These are phyloP conservation scores for Oscheius sp. DNA, from an alignment of 2,888 invertebrate genomes.

Conservation along the genomic window DNA sequence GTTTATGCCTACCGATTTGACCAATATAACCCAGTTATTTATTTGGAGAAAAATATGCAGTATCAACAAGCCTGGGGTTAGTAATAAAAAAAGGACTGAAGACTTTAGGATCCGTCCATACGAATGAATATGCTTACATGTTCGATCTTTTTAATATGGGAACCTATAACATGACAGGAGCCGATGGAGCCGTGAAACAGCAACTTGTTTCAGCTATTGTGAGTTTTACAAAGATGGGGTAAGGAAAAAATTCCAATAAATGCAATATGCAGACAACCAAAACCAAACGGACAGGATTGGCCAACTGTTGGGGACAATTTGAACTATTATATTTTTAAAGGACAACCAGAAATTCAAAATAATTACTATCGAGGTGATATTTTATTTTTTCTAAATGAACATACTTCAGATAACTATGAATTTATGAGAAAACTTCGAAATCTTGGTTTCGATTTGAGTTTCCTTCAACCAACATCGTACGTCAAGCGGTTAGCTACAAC, in stretches of 20 bases:
- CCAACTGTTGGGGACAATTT: constrained; percentile 14
- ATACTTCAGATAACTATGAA: constrained; percentile 14
- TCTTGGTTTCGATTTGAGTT: constrained; percentile 4
- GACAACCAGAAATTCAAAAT: constrained; percentile 15
- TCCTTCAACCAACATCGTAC: not conserved
- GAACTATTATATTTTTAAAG: constrained; percentile 18
- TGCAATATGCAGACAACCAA: not conserved
- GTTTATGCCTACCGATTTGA: constrained; percentile 25
- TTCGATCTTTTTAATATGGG: constrained; percentile 25
- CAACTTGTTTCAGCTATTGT: constrained; percentile 8
- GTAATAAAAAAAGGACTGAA: not conserved
- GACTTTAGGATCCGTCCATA: constrained; percentile 25
- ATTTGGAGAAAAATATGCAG: not conserved
- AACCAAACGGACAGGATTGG: constrained; percentile 1
- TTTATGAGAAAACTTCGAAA: constrained; percentile 7
- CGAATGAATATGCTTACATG: constrained; percentile 31
- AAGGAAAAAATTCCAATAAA: not conserved
- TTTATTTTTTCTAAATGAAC: not conserved
- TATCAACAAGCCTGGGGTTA: constrained; percentile 5
- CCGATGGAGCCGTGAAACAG: constrained; percentile 4
- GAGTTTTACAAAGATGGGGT: constrained; percentile 24
- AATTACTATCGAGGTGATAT: constrained; percentile 4
- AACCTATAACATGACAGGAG: constrained; percentile 15
- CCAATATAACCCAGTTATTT: constrained; percentile 23
- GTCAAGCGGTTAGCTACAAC: not conserved